Evolutionary conservation across 2,797 vertebrate species (phyloP).

Genomic region (Thunnus albacares): DNA sequence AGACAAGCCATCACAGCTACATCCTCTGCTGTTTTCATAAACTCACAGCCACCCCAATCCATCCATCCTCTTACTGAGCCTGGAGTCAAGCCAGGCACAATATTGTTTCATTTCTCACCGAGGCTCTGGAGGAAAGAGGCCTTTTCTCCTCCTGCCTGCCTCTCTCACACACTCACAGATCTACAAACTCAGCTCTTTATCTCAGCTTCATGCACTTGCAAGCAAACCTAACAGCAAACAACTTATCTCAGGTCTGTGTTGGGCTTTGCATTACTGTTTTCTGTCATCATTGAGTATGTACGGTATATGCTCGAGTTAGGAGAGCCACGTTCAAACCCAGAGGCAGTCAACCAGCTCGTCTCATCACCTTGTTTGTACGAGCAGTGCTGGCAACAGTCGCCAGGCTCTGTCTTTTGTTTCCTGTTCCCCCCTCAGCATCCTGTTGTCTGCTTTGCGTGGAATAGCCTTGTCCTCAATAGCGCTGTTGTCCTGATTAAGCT

Average conservation of each 20-base stretch:
- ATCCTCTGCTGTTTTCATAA: conserved; percentile 78
- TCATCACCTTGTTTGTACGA: conserved; percentile 60
- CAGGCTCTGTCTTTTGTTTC: conserved; percentile 63
- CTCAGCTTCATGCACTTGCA: conserved; percentile 22
- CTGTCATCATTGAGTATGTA: conserved; percentile 13
- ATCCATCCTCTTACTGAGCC: conserved; percentile 51
- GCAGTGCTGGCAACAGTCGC: conserved; percentile 45
- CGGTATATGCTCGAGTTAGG: background rate
- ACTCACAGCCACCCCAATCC: conserved; percentile 63
- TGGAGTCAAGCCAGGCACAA: conserved; percentile 72
- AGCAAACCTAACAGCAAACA: conserved; percentile 21
- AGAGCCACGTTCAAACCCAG: conserved; percentile 16
- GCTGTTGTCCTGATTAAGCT: conserved; percentile 70
- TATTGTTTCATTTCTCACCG: conserved; percentile 71
- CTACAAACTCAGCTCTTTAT: conserved; percentile 52
- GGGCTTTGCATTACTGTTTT: conserved; percentile 2
- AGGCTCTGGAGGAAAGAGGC: conserved; percentile 51
- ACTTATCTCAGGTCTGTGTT: background rate
- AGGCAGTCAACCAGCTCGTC: conserved; percentile 39
- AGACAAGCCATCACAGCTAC: conserved; percentile 56
- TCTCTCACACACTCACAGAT: conserved; percentile 32
- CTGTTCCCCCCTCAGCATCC: conserved; percentile 57
- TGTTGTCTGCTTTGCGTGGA: conserved; percentile 66
- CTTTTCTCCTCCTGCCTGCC: conserved; percentile 40
- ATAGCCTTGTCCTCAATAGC: conserved; percentile 67